These are phyloP conservation scores for Sterrhoptilus dennistouni DNA, from an alignment of 2,113 vertebrate genomes.

Conservation along the genomic window DNA sequence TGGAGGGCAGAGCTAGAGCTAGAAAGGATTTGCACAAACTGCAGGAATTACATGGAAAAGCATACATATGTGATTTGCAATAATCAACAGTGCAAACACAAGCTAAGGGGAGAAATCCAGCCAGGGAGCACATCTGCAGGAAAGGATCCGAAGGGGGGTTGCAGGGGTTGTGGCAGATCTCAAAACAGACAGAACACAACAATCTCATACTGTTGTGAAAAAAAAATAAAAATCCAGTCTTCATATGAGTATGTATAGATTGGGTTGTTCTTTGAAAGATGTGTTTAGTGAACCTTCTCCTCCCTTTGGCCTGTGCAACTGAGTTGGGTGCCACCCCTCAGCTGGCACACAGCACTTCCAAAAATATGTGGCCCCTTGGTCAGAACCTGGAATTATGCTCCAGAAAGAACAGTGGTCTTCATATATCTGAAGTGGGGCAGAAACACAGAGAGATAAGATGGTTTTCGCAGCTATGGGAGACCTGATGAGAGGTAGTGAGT, in stretches of 20 bases:
- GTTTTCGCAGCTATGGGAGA: not conserved
- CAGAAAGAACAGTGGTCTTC: not conserved
- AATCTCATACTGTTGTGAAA: not conserved
- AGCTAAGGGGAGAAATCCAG: not conserved
- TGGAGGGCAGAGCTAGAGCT: not conserved
- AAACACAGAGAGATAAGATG: not conserved
- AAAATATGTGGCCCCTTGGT: not conserved
- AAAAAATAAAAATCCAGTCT: not conserved
- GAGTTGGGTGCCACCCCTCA: not conserved
- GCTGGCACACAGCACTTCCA: not conserved
- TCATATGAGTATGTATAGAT: not conserved
- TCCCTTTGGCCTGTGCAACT: not conserved
- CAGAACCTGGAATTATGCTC: not conserved
- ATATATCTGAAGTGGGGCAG: not conserved
- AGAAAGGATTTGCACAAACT: not conserved
- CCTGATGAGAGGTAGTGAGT: not conserved
- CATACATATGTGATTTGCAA: not conserved
- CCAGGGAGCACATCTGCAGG: not conserved
- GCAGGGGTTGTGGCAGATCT: rapidly evolving
- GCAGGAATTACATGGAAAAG: not conserved
- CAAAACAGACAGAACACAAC: not conserved
- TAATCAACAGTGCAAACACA: not conserved
- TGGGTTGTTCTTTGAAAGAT: not conserved
- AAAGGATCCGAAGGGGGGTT: rapidly evolving
- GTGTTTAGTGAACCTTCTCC: not conserved